Evolutionary conservation across 1,140 invertebrate species (phyloP), one percentile per base, ranked within the genome.

Genomic region (Sycophaga agraensis): DNA sequence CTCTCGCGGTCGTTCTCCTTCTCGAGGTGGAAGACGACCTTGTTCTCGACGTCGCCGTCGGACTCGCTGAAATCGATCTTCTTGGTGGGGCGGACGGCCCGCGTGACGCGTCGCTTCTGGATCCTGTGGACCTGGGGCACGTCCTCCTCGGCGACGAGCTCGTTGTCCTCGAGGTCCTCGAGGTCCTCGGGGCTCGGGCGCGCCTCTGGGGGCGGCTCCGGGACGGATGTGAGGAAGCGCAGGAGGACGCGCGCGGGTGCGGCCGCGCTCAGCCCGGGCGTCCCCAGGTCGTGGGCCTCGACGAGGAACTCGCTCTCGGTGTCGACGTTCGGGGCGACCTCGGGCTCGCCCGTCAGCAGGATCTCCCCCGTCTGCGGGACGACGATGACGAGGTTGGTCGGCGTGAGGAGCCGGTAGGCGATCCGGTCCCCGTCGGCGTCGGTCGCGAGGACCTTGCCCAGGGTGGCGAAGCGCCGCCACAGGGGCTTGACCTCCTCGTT

Each of bases 321-420:
- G 56, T 83, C 81, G 40, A 88, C 78, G 46, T 87, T 86, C 9
- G 78, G 70, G 0, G 65, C 68, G 8, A 74, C 67, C 7, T 81
- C 77, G 0, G 88, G 87, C 63, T 92, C 89, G 6, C 88, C 90
- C 9, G 88, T 88, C 6, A 96, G 73, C 67, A 96, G 85, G 1
- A 97, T 76, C 73, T 95, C 91, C 1, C 94, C 94, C 1, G 93
- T 96, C 81, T 96, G 93, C 0, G 94, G 94, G 0, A 96, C 91
- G 59, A 96, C 89, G 8, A 95, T 90, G 9, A 92, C 85, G 26
- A 90, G 76, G 66, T 91, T 91, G 48, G 86, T 92, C 1, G 89
- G 88, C 1, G 87, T 86, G n/a, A 86, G 83, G 14, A 95, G 77
- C 55, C 88, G 87, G 74, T 94, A 97, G 11, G 91, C 89, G 4